phyloP scores from a whole-genome alignment of 2,797 vertebrate genomes.

The Dendrocincla tyrannina region DNA sequence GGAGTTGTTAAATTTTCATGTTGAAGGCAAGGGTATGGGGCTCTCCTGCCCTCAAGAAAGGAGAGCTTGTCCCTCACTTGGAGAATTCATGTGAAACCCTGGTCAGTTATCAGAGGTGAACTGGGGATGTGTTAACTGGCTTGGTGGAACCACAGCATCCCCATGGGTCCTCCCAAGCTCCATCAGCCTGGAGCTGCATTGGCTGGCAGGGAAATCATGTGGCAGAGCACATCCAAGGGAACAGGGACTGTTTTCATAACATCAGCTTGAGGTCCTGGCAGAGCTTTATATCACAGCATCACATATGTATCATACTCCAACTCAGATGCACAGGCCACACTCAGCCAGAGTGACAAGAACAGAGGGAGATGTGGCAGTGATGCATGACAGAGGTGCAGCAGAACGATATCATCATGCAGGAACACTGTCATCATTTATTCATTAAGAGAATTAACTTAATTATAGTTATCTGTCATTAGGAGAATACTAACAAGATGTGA shows the following conservation, averaged over 20 bases:
- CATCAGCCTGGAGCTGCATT: background rate
- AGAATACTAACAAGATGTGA: background rate
- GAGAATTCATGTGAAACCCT: background rate
- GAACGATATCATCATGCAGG: background rate
- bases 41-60: background rate
- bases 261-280: background rate
- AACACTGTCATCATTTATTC: background rate
- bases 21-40: background rate
- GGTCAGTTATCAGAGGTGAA: background rate
- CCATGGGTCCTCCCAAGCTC: background rate
- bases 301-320: background rate
- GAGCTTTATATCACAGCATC: background rate
- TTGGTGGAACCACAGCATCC: background rate
- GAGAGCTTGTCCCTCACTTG: rapidly evolving
- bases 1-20: background rate
- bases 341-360: background rate
- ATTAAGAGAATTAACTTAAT: background rate
- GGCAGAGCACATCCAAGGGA: background rate
- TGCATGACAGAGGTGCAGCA: background rate
- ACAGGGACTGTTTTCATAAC: background rate
- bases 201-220: background rate
- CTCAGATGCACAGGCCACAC: background rate
- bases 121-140: background rate
- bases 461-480: background rate
- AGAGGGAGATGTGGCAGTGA: background rate